Conservation (phyloP, 2,888 invertebrate species). For the Drosophila anomalata region DNA sequence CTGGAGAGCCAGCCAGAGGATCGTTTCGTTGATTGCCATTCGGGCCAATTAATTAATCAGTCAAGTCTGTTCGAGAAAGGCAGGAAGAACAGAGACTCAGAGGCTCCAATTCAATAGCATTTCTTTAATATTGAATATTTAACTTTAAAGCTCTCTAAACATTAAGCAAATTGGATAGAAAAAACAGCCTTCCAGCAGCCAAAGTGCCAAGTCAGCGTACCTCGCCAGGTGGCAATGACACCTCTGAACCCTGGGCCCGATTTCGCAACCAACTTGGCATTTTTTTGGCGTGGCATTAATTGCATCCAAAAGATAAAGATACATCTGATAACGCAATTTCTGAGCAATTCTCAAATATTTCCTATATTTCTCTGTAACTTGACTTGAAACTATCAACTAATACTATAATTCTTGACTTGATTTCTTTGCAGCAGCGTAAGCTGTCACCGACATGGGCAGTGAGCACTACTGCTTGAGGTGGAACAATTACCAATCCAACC, state of each 20-base stretch:
- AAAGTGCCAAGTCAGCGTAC: slow-evolving; percentile 34
- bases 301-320: slow-evolving; percentile 42
- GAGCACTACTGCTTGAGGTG: slow-evolving; percentile 99
- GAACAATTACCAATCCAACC: slow-evolving; percentile 99
- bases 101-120: too few species aligned
- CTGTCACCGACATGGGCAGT: slow-evolving; percentile 98
- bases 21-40: slow-evolving; percentile 56
- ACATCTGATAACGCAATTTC: slow-evolving; percentile 56
- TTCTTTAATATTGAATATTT: too few species aligned
- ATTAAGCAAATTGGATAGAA: too few species aligned
- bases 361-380: too few species aligned
- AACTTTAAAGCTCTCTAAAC: too few species aligned
- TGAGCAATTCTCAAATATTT: too few species aligned
- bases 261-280: slow-evolving; percentile 44
- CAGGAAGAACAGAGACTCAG: not conserved
- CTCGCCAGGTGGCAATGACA: slow-evolving; percentile 57
- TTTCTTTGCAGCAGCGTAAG: slow-evolving; percentile 87
- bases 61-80: slow-evolving; percentile 6
- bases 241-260: slow-evolving; percentile 70
- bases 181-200: too few species aligned
- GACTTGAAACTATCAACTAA: too few species aligned
- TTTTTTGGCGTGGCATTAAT: slow-evolving; percentile 62
- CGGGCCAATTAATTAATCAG: slow-evolving; percentile 39
- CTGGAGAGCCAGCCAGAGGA: not conserved
- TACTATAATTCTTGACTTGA: too few species aligned